These are phyloP conservation scores for Baronia brevicornis DNA, from an alignment of 2,888 invertebrate genomes.

Conservation along the genomic window DNA sequence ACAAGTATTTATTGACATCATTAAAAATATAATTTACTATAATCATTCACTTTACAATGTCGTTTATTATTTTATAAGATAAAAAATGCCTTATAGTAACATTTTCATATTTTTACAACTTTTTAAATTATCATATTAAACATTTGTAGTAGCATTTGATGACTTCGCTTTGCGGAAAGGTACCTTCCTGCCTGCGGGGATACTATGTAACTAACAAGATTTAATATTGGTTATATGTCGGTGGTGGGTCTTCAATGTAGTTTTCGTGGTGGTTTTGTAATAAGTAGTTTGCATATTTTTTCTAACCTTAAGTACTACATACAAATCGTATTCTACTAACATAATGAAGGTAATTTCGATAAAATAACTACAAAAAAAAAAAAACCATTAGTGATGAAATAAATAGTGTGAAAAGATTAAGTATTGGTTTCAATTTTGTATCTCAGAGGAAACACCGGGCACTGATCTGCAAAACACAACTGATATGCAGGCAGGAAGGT, in stretches of 20 bases:
- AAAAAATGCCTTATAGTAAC: conserved; percentile 23
- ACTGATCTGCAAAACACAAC: conserved; percentile 70
- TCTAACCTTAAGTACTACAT: conserved; percentile 42
- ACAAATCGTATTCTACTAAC: conserved; percentile 37
- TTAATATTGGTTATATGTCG: conserved; percentile 42
- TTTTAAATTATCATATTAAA: conserved; percentile 20
- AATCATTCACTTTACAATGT: conserved; percentile 7
- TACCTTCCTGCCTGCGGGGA: conserved; percentile 77
- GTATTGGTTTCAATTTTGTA: conserved; percentile 54
- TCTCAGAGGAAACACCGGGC: conserved; percentile 72
- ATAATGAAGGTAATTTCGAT: conserved; percentile 26
- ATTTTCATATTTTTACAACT: conserved; percentile 14
- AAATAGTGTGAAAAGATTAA: conserved; percentile 41
- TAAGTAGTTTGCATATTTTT: conserved; percentile 45
- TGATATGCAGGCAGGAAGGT: conserved; percentile 81
- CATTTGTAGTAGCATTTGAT: conserved; percentile 53
- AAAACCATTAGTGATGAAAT: conserved; percentile 44
- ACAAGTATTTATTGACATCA: too few species aligned
- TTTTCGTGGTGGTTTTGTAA: conserved; percentile 34
- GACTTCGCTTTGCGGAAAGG: conserved; percentile 75
- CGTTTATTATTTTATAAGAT: conserved; percentile 10
- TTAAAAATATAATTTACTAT: too few species aligned
- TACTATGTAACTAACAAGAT: conserved; percentile 63
- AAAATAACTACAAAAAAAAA: conserved; percentile 25
- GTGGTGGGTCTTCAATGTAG: conserved; percentile 55